Evolutionary conservation across 2,888 invertebrate genomes (phyloP).

Genomic region (Zootermopsis nevadensis): DNA sequence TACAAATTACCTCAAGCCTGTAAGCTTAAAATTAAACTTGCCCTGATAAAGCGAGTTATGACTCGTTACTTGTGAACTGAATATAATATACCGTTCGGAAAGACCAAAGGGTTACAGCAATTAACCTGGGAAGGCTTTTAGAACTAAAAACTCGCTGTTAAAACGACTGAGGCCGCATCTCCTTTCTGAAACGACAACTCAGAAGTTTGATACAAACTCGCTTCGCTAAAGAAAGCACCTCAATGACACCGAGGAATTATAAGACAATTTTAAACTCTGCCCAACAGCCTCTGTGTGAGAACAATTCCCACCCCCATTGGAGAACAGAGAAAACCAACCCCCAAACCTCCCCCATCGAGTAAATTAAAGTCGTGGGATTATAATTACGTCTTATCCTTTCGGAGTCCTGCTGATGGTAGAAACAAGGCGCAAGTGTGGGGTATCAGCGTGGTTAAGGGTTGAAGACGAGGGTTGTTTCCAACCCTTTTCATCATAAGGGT

Average conservation of each 20-base stretch:
- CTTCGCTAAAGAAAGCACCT: neutral
- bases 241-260: neutral
- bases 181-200: neutral
- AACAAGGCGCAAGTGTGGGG: neutral
- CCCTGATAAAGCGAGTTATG: too few relatives aligned
- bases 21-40: too few relatives aligned
- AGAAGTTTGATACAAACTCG: neutral
- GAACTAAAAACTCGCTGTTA: neutral
- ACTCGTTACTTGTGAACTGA: too few relatives aligned
- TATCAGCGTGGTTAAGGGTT: neutral
- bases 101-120: too few relatives aligned
- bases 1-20: too few relatives aligned
- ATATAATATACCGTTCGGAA: too few relatives aligned
- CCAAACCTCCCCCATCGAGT: neutral
- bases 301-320: neutral
- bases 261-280: neutral
- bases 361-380: neutral
- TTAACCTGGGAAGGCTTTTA: too few relatives aligned
- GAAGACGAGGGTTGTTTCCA: neutral
- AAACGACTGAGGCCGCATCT: too few relatives aligned
- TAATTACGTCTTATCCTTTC: neutral
- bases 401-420: neutral
- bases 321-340: neutral
- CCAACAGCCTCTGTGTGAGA: neutral
- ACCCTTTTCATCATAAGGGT: neutral